Evolutionary conservation across 2,797 vertebrate genomes (phyloP).

Genomic region (Darevskia nairensis): DNA sequence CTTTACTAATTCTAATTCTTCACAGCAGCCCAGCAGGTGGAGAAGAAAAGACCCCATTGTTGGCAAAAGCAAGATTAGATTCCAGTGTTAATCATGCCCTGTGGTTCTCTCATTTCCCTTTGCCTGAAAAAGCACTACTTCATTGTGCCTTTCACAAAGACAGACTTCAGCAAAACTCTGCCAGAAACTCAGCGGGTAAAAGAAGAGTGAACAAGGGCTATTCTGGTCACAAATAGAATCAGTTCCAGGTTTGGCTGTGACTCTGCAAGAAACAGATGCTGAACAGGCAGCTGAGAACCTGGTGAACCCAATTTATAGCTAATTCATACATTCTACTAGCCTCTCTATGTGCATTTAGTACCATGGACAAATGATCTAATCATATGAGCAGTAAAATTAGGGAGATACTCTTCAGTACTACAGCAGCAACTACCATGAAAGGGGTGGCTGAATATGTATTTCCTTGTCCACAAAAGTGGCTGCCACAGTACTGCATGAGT

Average conservation of each 20-base stretch:
- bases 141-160: conserved; percentile 11
- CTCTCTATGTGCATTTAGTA: background rate
- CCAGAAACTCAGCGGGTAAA: background rate
- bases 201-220: conserved; percentile 3
- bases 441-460: background rate
- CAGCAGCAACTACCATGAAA: background rate
- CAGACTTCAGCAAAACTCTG: conserved; percentile 15
- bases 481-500: background rate
- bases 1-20: conserved; percentile 43
- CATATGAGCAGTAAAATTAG: background rate
- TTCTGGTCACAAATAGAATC: background rate
- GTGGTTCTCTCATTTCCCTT: background rate
- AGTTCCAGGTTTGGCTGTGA: background rate
- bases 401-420: background rate
- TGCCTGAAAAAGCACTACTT: background rate
- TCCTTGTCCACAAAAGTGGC: background rate
- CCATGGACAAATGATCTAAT: background rate
- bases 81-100: conserved; percentile 30
- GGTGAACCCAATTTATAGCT: background rate
- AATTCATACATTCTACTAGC: background rate
- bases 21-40: background rate
- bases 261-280: background rate
- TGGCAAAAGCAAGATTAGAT: conserved; percentile 30
- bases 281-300: background rate
- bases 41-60: conserved; percentile 64